Percentiles rank a stretch among this genome's conserved stretches.
Evolutionary conservation across 2,113 vertebrate species (phyloP).

Genomic region (Amazona guildingii): DNA sequence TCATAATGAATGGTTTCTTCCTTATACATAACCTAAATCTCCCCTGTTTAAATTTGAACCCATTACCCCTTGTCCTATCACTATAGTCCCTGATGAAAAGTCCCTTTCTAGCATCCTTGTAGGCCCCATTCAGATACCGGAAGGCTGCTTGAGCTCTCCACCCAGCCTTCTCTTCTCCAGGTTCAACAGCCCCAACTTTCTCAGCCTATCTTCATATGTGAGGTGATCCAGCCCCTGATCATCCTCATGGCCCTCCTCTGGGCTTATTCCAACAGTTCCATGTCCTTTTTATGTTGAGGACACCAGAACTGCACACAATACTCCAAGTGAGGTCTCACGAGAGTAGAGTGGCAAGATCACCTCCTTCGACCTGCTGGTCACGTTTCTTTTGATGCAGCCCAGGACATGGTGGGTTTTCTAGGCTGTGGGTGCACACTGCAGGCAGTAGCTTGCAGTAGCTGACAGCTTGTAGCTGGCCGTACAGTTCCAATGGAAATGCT

Average conservation of each 20-base stretch:
- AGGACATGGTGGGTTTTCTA: background rate
- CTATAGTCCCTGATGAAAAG: background rate
- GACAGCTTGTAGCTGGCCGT: background rate
- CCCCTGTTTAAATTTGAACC: background rate
- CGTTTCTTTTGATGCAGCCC: background rate
- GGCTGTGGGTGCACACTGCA: background rate
- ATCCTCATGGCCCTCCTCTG: no score
- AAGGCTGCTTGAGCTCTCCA: background rate
- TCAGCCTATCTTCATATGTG: no score
- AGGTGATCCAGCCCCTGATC: no score
- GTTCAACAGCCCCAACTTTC: no score
- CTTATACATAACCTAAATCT: background rate
- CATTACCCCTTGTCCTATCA: background rate
- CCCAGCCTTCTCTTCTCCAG: no score
- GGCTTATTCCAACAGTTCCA: no score
- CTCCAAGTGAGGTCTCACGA: background rate
- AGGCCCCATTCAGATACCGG: background rate
- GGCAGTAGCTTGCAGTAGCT: background rate
- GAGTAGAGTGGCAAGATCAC: background rate
- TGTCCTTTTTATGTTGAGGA: no score
- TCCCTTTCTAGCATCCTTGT: background rate
- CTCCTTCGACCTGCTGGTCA: background rate
- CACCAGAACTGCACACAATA: background rate
- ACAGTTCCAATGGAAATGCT: background rate
- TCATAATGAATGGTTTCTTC: background rate